Percentiles rank a stretch among this genome's conserved stretches.
Evolutionary conservation across 2,113 vertebrate genomes (phyloP).

Genomic region (Syngnathus floridae): DNA sequence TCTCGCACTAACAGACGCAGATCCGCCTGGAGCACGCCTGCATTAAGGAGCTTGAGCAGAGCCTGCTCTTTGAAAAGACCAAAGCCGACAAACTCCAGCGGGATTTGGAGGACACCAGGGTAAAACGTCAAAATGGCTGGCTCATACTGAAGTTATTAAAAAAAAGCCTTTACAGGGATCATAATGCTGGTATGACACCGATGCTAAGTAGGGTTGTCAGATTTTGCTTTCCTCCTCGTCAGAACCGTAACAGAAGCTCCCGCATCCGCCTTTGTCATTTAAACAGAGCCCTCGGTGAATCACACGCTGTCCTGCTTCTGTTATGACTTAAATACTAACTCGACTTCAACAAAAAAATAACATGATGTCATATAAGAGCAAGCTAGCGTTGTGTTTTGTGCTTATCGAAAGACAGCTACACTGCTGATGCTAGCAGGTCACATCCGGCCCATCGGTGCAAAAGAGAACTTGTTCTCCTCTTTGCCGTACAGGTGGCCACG

Average conservation of each 20-base stretch:
- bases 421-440: neutral
- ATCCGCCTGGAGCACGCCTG: slow-evolving; percentile 99
- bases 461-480: neutral
- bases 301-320: neutral
- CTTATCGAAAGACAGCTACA: too few species aligned
- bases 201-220: neutral
- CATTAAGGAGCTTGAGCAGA: slow-evolving; percentile 99
- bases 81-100: slow-evolving; percentile 99
- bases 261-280: neutral
- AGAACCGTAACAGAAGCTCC: neutral
- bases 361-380: too few species aligned
- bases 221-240: neutral
- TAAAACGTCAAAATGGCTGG: slow-evolving; percentile 65
- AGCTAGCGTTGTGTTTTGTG: too few species aligned
- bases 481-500: slow-evolving; percentile 78
- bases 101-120: slow-evolving; percentile 99
- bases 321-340: neutral
- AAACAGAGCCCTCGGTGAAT: neutral
- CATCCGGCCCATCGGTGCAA: neutral
- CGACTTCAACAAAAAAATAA: neutral
- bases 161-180: neutral
- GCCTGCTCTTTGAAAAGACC: slow-evolving; percentile 99
- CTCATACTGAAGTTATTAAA: slow-evolving; percentile 6
- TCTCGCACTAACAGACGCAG: slow-evolving; percentile 99
- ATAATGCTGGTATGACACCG: neutral